Conservation (phyloP, 2,888 invertebrate species). For the Melieria picta region DNA sequence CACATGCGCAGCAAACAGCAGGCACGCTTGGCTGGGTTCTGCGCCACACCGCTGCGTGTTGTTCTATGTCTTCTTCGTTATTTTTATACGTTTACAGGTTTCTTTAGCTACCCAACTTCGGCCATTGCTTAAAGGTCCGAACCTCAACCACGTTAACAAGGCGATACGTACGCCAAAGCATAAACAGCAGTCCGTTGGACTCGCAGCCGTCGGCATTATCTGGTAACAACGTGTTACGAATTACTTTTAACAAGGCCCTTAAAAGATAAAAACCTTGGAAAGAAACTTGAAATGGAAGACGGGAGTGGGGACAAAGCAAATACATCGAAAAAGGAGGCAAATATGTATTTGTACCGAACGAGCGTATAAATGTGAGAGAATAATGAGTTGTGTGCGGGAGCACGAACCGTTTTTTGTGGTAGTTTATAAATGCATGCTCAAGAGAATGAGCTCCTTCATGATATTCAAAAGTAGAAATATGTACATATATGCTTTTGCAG, state of each 20-base stretch:
- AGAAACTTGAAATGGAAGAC: constrained; percentile 24
- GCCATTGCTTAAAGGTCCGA: not conserved
- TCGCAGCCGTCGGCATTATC: constrained; percentile 54
- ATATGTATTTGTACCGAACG: not conserved
- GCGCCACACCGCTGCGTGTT: not conserved
- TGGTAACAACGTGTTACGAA: constrained; percentile 65
- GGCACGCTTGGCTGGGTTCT: not conserved
- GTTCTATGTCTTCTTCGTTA: not conserved
- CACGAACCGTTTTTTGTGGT: not conserved
- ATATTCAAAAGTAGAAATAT: too few relatives aligned
- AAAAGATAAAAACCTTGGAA: constrained; percentile 55
- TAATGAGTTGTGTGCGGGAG: not conserved
- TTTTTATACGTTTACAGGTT: not conserved
- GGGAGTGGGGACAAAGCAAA: constrained; percentile 16
- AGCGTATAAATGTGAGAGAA: not conserved
- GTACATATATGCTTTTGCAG: too few relatives aligned
- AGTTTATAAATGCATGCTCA: not conserved
- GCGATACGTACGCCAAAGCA: not conserved
- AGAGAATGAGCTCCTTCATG: too few relatives aligned
- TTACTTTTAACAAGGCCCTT: constrained; percentile 65
- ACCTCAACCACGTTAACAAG: constrained; percentile 20
- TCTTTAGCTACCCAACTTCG: not conserved
- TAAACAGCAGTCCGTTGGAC: not conserved
- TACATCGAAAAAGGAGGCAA: not conserved
- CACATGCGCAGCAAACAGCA: constrained; percentile 27